phyloP scores from a whole-genome alignment of 2,113 vertebrate species.

The Sinocyclocheilus rhinocerous region DNA sequence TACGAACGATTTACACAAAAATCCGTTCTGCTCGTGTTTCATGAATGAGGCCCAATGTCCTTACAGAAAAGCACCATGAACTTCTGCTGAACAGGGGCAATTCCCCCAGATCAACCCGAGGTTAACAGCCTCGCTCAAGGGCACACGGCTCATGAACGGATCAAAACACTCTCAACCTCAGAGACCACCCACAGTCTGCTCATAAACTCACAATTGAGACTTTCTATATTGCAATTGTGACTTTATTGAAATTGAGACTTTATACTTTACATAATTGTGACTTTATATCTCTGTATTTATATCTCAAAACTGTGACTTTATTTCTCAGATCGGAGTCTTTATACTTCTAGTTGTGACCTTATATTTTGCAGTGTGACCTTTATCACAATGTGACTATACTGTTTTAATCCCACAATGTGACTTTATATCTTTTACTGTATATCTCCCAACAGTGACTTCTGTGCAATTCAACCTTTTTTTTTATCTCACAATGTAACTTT shows the following conservation, averaged over 20 bases:
- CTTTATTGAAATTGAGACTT: neutral
- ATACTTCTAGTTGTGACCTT: neutral
- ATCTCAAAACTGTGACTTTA: neutral
- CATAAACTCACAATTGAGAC: neutral
- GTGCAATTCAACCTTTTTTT: no score
- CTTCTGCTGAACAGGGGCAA: neutral
- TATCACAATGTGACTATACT: no score
- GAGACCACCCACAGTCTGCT: conserved; percentile 2
- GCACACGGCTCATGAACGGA: neutral
- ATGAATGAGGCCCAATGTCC: neutral
- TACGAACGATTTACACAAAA: no score
- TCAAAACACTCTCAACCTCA: neutral
- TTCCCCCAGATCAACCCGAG: neutral
- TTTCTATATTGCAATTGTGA: neutral
- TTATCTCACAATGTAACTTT: no score
- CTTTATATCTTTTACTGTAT: neutral
- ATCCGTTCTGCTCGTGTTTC: no score
- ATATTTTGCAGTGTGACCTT: neutral
- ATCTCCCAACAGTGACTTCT: neutral
- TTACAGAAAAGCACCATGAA: neutral
- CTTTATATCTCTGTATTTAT: neutral
- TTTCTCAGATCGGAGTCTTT: neutral
- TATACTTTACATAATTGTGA: neutral
- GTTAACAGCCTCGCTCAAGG: neutral
- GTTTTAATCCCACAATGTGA: neutral